Percentiles rank a stretch among this genome's conserved stretches.
Conservation (phyloP, 2,113 vertebrate species). For the Smithornis capensis region DNA sequence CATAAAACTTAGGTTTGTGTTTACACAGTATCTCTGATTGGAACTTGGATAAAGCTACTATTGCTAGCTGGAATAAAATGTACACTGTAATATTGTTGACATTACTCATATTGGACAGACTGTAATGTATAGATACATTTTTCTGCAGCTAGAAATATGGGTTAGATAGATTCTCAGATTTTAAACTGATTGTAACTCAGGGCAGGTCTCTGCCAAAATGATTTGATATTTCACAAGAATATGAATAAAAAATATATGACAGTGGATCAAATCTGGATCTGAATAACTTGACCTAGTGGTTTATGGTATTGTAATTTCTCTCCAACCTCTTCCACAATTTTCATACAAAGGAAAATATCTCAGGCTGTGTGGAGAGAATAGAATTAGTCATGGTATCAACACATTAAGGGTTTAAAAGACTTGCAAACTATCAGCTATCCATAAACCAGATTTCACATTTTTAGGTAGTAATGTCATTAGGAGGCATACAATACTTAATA, state of each 20-base stretch:
- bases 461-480: constrained; percentile 59
- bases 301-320: constrained; percentile 20
- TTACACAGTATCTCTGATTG: constrained; percentile 61
- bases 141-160: constrained; percentile 71
- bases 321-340: constrained; percentile 11
- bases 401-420: constrained; percentile 24
- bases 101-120: constrained; percentile 68
- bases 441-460: constrained; percentile 63
- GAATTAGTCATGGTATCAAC: constrained; percentile 61
- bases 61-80: constrained; percentile 68
- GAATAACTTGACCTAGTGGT: constrained; percentile 48
- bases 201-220: constrained; percentile 49
- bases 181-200: constrained; percentile 65
- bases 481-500: constrained; percentile 30
- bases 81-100: constrained; percentile 57
- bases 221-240: constrained; percentile 65
- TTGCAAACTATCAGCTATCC: constrained; percentile 62
- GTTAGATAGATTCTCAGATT: constrained; percentile 73
- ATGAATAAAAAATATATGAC: constrained; percentile 68
- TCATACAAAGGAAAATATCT: constrained; percentile 43
- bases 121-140: constrained; percentile 70
- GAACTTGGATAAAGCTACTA: constrained; percentile 66
- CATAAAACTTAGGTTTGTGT: constrained; percentile 55
- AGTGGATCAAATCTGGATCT: constrained; percentile 46
- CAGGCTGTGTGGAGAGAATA: neutral